Evolutionary conservation across 2,113 vertebrate genomes (phyloP), one percentile per base, ranked within the genome.

Genomic region (Centropristis striata): DNA sequence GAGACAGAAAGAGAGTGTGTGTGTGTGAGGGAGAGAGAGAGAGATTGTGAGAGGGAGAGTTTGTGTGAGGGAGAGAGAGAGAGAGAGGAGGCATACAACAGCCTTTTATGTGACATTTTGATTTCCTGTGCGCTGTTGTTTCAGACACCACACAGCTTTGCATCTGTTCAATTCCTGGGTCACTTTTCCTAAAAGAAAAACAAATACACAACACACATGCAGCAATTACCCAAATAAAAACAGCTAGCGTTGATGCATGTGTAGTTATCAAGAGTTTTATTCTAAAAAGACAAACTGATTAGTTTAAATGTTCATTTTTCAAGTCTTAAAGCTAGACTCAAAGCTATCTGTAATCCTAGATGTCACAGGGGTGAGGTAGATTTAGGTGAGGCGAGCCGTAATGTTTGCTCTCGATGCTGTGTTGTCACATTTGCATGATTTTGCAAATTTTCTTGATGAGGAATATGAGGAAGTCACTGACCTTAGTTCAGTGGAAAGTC

Each of bases 51-150:
- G 37, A 12, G 41, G 11, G 41, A 13, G 41, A 13, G 41, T 42
- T 2, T 42, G 12, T 42, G 42, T 16, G 1, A 32, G 41, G 46
- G 58, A 32, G 58, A 50, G 71, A 61, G 21, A 53, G n/a, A 51
- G 68, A 60, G 60, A 32, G 27, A 54, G 47, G 13, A 27, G 1
- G 5, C 2, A 42, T 20, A 75, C 71, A 88, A 80, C n/a, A 39
- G 57, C 4, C 42, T 74, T 28, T 41, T 68, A 61, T 89, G 51
- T 77, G 75, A 21, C 21, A 32, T 50, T 63, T 57, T 67, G 61
- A 76, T 80, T 89, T 89, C 85, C 88, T 85, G 81, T 86, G 16
- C 12, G 36, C 2, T 37, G 46, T 77, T 68, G 83, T 76, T 81
- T 85, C 46, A 58, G 64, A 84, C 61, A 65, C 6, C 3, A 39